phyloP scores from a whole-genome alignment of 2,888 invertebrate species.

The Melanostoma mellinum region DNA sequence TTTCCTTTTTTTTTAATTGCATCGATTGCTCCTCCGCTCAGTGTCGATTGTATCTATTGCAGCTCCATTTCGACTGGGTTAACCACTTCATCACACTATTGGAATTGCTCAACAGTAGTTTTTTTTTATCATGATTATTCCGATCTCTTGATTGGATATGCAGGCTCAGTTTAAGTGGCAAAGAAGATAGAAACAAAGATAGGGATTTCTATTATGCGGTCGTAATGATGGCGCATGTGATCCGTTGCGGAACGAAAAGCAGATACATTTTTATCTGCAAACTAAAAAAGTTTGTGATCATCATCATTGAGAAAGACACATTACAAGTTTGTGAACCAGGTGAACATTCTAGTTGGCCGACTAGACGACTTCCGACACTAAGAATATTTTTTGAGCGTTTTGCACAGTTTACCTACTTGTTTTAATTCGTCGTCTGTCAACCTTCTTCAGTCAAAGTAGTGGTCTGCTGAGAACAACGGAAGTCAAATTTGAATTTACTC shows the following conservation, averaged over 20 bases:
- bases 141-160: constrained; percentile 37
- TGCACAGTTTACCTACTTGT: too few relatives aligned
- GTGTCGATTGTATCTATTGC: background rate
- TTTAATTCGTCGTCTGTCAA: too few relatives aligned
- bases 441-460: too few relatives aligned
- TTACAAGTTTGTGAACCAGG: too few relatives aligned
- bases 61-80: constrained; percentile 16
- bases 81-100: constrained; percentile 54
- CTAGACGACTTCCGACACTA: background rate
- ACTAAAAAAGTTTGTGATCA: background rate
- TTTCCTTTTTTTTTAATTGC: constrained; percentile 34
- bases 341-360: too few relatives aligned
- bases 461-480: too few relatives aligned
- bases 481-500: too few relatives aligned
- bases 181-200: constrained; percentile 24
- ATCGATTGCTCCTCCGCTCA: constrained; percentile 26
- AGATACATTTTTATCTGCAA: background rate
- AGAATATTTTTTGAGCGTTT: too few relatives aligned
- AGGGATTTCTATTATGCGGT: constrained; percentile 28
- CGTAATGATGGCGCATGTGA: constrained; percentile 30
- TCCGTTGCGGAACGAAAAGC: constrained; percentile 55
- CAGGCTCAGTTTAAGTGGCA: constrained; percentile 28
- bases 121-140: constrained; percentile 53
- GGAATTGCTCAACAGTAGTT: constrained; percentile 54
- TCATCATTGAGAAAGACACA: too few relatives aligned